These are phyloP conservation scores for Protosalanx chinensis DNA, from an alignment of 2,797 vertebrate genomes.

Conservation along the genomic window DNA sequence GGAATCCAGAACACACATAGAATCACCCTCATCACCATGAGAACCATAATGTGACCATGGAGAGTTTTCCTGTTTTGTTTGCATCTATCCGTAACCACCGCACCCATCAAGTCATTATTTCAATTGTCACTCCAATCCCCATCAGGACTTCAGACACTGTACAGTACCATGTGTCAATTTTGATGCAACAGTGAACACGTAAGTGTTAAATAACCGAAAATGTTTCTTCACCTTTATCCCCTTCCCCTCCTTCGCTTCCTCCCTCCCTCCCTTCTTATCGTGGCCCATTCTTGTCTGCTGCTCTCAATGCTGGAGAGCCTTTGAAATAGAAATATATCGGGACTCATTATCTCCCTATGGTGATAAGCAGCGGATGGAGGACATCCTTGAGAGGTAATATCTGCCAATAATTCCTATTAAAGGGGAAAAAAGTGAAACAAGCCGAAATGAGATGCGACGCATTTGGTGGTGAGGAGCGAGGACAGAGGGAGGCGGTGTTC, in stretches of 20 bases:
- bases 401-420: constrained; percentile 55
- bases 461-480: constrained; percentile 25
- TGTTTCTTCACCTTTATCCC: constrained; percentile 47
- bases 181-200: constrained; percentile 8
- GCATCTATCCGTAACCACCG: neutral
- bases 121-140: neutral
- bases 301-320: constrained; percentile 46
- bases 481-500: constrained; percentile 17
- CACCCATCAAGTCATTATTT: neutral
- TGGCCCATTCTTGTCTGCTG: constrained; percentile 50
- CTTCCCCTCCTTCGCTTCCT: constrained; percentile 14
- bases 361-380: constrained; percentile 71
- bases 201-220: constrained; percentile 30
- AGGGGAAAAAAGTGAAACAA: constrained; percentile 6
- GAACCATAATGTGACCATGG: neutral
- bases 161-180: constrained; percentile 3
- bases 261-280: constrained; percentile 41
- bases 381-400: constrained; percentile 71
- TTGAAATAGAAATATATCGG: constrained; percentile 67
- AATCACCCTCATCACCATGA: neutral
- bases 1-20: neutral
- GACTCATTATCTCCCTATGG: constrained; percentile 72
- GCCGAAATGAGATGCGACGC: constrained; percentile 4
- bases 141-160: constrained; percentile 13
- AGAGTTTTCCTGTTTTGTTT: neutral